Conservation (phyloP, 92 coral and sea anemone species). For the Epizoanthus scotinus region DNA sequence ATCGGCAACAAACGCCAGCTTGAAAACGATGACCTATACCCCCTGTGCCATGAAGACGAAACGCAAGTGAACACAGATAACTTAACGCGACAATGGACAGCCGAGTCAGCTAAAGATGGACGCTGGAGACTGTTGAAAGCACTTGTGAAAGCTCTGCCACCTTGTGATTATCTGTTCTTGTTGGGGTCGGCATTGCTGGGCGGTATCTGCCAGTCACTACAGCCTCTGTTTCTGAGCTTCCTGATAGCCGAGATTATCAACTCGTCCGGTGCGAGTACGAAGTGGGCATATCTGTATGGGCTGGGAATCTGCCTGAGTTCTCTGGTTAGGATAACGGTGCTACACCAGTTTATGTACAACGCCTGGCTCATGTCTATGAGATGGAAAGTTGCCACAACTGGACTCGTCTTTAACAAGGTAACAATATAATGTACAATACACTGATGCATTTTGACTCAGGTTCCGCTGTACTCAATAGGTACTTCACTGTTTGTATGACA, state of each 20-base stretch:
- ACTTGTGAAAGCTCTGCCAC: conserved; percentile 13
- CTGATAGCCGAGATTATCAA: conserved; percentile 21
- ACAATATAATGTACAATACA: neutral
- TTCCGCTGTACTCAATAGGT: too few relatives aligned
- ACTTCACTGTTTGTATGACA: too few relatives aligned
- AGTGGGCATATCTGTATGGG: conserved; percentile 53
- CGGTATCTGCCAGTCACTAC: conserved; percentile 6
- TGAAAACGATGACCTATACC: conserved; percentile 20
- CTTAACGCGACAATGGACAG: conserved; percentile 9
- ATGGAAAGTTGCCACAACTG: conserved; percentile 66
- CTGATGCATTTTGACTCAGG: too few relatives aligned
- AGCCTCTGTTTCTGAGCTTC: conserved; percentile 29
- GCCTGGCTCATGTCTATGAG: conserved; percentile 62
- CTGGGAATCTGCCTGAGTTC: conserved; percentile 54
- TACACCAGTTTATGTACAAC: conserved; percentile 60
- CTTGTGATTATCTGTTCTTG: conserved; percentile 20
- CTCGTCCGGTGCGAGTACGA: conserved; percentile 23
- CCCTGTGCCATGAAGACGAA: conserved; percentile 25
- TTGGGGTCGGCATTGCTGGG: conserved; percentile 24
- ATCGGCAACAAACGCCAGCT: conserved; percentile 34
- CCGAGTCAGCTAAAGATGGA: conserved; percentile 12
- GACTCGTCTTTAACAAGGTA: conserved; percentile 63
- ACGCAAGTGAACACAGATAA: conserved; percentile 12
- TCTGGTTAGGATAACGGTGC: conserved; percentile 40
- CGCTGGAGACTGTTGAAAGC: conserved; percentile 14